Percentiles rank a stretch among this genome's conserved stretches.
phyloP scores from a whole-genome alignment of 2,797 vertebrate species.

The Gallinago stenura region DNA sequence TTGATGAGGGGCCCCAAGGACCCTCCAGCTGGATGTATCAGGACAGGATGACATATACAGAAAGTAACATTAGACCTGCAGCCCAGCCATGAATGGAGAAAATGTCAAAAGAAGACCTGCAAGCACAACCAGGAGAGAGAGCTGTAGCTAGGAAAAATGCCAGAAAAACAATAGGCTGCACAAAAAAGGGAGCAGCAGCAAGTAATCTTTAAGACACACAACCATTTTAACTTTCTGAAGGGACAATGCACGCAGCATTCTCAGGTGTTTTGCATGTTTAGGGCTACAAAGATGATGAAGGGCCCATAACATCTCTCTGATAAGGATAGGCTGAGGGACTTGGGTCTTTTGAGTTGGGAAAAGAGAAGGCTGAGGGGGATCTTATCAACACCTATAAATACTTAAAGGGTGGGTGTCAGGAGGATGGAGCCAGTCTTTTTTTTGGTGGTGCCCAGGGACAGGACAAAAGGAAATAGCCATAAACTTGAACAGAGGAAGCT shows the following conservation, averaged over 20 bases:
- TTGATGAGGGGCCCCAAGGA: not conserved
- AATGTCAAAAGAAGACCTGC: not conserved
- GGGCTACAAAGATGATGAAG: too few species aligned
- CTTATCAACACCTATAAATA: too few species aligned
- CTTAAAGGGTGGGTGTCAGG: too few species aligned
- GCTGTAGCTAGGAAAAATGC: not conserved
- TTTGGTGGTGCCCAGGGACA: too few species aligned
- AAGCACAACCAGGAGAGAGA: not conserved
- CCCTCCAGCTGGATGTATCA: not conserved
- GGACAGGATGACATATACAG: not conserved
- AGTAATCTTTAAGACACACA: not conserved
- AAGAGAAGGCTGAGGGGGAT: too few species aligned
- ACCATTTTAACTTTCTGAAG: not conserved
- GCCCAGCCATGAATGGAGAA: not conserved
- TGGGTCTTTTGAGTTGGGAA: too few species aligned
- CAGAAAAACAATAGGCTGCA: not conserved
- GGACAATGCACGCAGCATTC: not conserved
- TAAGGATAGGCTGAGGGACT: too few species aligned
- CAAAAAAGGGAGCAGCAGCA: not conserved
- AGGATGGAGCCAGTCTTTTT: too few species aligned
- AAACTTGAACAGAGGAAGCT: too few species aligned
- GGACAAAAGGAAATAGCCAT: too few species aligned
- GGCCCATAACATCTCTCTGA: too few species aligned
- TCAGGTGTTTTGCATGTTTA: not conserved
- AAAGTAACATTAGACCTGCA: not conserved